Conservation (phyloP, 2,888 invertebrate genomes). For the Acleris laterana region DNA sequence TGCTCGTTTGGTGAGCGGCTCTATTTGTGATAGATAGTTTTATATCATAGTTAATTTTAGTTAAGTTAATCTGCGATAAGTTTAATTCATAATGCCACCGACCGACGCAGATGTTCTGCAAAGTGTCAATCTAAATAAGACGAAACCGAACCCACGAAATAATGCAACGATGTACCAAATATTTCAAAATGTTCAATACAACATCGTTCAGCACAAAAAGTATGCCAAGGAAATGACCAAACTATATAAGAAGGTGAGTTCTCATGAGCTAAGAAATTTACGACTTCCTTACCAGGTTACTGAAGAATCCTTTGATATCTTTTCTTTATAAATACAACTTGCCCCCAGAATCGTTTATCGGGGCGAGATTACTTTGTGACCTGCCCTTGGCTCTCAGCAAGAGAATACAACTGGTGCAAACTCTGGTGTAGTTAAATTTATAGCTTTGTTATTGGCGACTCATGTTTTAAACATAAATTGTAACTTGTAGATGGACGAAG, state of each 20-base stretch:
- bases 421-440: not conserved
- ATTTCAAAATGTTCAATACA: constrained; percentile 86
- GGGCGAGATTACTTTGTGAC: too few relatives aligned
- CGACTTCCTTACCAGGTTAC: too few relatives aligned
- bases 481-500: constrained; percentile 67
- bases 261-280: too few relatives aligned
- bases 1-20: too few relatives aligned
- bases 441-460: too few relatives aligned
- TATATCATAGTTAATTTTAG: too few relatives aligned
- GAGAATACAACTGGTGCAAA: not conserved
- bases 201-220: constrained; percentile 86
- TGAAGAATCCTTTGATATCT: too few relatives aligned
- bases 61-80: not conserved
- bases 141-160: constrained; percentile 73
- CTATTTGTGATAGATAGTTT: not conserved
- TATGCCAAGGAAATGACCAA: constrained; percentile 86
- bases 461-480: too few relatives aligned
- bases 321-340: too few relatives aligned
- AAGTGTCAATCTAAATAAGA: constrained; percentile 42
- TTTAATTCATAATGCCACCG: constrained; percentile 55
- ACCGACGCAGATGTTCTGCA: constrained; percentile 56
- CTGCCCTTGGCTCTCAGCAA: too few relatives aligned
- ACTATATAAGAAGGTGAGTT: constrained; percentile 85
- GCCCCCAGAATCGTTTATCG: too few relatives aligned
- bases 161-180: constrained; percentile 78